phyloP scores from a whole-genome alignment of 2,113 vertebrate species.

The Nettapus auritus region DNA sequence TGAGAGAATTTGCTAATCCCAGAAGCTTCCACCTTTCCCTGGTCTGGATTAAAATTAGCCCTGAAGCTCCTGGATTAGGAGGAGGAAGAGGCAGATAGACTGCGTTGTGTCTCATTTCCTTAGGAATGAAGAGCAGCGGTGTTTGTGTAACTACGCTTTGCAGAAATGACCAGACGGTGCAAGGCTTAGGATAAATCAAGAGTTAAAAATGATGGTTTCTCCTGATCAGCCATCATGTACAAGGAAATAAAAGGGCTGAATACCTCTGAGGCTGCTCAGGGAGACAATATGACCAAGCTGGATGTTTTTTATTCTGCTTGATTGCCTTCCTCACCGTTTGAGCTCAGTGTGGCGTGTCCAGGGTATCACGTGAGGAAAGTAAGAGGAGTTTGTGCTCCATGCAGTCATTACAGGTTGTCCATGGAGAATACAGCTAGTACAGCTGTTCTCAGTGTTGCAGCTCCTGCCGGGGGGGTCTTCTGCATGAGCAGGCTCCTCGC shows the following conservation, averaged over 20 bases:
- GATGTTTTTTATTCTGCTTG: slow-evolving; percentile 13
- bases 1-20: not conserved
- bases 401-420: not conserved
- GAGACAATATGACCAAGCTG: not conserved
- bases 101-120: not conserved
- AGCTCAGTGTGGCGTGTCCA: not conserved
- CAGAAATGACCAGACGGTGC: not conserved
- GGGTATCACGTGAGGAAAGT: not conserved
- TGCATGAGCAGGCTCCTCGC: not conserved
- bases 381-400: not conserved
- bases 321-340: not conserved
- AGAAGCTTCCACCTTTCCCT: not conserved
- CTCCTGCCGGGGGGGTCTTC: not conserved
- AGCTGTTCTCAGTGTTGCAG: not conserved
- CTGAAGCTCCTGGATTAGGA: not conserved
- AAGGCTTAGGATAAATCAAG: not conserved
- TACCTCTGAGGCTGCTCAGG: not conserved
- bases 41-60: not conserved
- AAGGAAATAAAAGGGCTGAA: slow-evolving; percentile 22
- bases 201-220: not conserved
- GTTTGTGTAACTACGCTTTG: not conserved
- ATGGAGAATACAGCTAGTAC: not conserved
- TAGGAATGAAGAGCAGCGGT: not conserved
- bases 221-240: not conserved
- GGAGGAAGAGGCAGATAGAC: not conserved